These are phyloP conservation scores for Trogon surrucura DNA, from an alignment of 2,113 vertebrate species.

Conservation along the genomic window DNA sequence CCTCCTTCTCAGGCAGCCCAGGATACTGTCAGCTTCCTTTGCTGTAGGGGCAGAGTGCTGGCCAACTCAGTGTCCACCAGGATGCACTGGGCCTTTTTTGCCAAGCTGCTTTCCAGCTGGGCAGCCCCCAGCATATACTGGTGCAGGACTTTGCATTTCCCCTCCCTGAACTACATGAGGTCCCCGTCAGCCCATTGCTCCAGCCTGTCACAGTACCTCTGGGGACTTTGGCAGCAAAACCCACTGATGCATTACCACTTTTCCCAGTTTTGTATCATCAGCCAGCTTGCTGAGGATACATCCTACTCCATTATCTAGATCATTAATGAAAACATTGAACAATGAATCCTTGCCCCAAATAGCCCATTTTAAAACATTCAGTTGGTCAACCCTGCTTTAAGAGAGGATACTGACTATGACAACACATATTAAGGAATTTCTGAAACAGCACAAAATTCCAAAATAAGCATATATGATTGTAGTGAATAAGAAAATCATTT, in stretches of 20 bases:
- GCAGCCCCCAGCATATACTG: fast-evolving
- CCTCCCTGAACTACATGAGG: neutral
- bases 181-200: neutral
- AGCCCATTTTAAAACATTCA: neutral
- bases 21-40: neutral
- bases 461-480: neutral
- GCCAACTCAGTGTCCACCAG: neutral
- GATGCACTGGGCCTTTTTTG: neutral
- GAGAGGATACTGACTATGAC: neutral
- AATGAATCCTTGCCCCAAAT: neutral
- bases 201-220: neutral
- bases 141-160: neutral
- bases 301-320: neutral
- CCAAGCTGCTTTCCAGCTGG: neutral
- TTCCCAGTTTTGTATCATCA: too few species aligned
- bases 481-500: neutral
- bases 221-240: neutral
- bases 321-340: neutral
- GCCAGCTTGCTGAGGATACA: neutral
- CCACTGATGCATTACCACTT: neutral
- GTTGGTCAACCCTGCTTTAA: neutral
- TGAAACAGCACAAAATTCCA: neutral
- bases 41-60: neutral
- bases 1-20: neutral
- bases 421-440: neutral